Conservation (phyloP, 2,113 vertebrate species). For the Zosterops hypoxanthus region DNA sequence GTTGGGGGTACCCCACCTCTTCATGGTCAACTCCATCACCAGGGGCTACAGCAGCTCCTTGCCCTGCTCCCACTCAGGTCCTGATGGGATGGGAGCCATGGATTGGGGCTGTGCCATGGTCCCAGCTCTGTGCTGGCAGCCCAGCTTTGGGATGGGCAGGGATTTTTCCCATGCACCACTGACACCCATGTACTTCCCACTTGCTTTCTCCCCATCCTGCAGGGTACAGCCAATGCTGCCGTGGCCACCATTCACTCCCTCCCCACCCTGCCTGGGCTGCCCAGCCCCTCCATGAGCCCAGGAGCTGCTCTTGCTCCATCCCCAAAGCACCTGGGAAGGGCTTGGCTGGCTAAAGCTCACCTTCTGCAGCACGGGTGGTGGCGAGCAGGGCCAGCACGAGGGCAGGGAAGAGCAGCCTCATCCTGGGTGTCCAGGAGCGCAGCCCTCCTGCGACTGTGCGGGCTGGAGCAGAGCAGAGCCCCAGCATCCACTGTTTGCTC, state of each 20-base stretch:
- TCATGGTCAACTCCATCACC: not conserved
- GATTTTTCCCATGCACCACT: not conserved
- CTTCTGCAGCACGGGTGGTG: conserved; percentile 36
- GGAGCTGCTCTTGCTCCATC: fast-evolving
- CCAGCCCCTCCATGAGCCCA: not conserved
- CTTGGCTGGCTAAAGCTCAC: conserved; percentile 1
- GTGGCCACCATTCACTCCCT: not conserved
- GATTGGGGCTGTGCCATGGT: fast-evolving
- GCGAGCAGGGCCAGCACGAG: conserved; percentile 64
- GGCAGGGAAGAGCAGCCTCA: conserved; percentile 56
- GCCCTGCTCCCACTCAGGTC: not conserved
- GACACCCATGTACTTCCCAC: not conserved
- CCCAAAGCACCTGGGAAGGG: not conserved
- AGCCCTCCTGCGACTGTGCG: not conserved
- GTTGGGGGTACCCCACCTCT: not conserved
- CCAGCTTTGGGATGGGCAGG: not conserved
- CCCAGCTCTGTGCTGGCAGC: not conserved
- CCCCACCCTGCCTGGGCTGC: not conserved
- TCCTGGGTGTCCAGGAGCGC: not conserved
- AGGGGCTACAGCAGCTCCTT: not conserved
- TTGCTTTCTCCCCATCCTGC: not conserved
- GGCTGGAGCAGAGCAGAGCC: not conserved
- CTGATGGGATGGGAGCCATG: fast-evolving
- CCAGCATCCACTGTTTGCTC: conserved; percentile 29
- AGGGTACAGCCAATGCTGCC: fast-evolving